Evolutionary conservation across 2,113 vertebrate genomes (phyloP).

Genomic region (Nesogale talazaci): DNA sequence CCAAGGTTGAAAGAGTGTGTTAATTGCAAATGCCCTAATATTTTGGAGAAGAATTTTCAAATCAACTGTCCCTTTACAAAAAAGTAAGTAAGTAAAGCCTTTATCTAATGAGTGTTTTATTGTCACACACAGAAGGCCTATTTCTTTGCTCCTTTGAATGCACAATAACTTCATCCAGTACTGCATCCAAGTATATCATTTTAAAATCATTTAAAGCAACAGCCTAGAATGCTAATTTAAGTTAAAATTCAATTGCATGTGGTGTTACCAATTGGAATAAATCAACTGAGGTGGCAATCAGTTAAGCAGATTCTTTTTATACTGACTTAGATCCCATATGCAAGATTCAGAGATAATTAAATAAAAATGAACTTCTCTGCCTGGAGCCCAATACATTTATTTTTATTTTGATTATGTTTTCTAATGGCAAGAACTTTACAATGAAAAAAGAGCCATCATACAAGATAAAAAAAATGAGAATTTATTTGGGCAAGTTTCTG

Average conservation of each 20-base stretch:
- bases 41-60: neutral
- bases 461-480: neutral
- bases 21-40: neutral
- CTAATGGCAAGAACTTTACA: neutral
- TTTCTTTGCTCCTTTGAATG: neutral
- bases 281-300: neutral
- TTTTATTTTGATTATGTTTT: neutral
- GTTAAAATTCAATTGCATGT: neutral
- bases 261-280: neutral
- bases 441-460: neutral
- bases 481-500: neutral
- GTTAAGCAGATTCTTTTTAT: neutral
- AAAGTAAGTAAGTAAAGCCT: neutral
- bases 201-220: neutral
- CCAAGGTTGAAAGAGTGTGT: neutral
- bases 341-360: neutral
- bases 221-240: neutral
- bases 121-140: neutral
- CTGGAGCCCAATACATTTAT: neutral
- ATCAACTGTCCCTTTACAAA: neutral
- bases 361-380: neutral
- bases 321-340: neutral
- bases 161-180: neutral
- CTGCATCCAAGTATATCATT: neutral
- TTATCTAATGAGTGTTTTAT: neutral